Evolutionary conservation across 2,113 vertebrate species (phyloP), one percentile per base, ranked within the genome.

Genomic region (Megalops atlanticus): DNA sequence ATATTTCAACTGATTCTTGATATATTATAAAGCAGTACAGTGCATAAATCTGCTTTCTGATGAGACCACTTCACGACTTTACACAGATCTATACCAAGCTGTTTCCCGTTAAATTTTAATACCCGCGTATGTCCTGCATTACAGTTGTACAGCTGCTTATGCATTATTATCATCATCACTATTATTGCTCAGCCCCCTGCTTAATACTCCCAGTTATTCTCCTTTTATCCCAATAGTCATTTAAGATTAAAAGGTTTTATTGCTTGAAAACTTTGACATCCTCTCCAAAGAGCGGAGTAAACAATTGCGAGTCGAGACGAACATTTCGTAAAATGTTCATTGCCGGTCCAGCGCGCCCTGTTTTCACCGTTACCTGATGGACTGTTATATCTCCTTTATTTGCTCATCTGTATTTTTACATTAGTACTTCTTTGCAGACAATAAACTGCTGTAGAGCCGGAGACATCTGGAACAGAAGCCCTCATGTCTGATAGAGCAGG

Each of bases 371-470:
- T 33, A 38, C n/a, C 38, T n/a, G n/a, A n/a, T 36, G 40, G 6
- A 35, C 10, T 70, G 41, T 38, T 72, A 64, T 40, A 64, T 64
- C 36, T 39, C 35, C 47, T 8, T 47, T 52, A 54, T 76, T 77
- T 82, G 14, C 35, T 54, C 54, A 82, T 74, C 75, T 70, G 36
- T 40, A 72, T 54, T 82, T 24, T 15, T 16, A 31, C 21, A 8
- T 27, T 38, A 41, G 43, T 16, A 27, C 70, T 75, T 45, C 40
- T 27, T 45, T 78, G 81, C 81, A 43, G 81, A 40, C 11, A 69
- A 41, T 40, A 31, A 16, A 12, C 16, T 58, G 69, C 49, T 54
- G 35, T 36, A 74, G 68, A 58, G 47, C 43, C 68, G 10, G 31
- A 27, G 64, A 76, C 35, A 78, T 40, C 5, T 40, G 77, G 38